phyloP scores from a whole-genome alignment of 2,797 vertebrate genomes.

The Chelonia mydas region DNA sequence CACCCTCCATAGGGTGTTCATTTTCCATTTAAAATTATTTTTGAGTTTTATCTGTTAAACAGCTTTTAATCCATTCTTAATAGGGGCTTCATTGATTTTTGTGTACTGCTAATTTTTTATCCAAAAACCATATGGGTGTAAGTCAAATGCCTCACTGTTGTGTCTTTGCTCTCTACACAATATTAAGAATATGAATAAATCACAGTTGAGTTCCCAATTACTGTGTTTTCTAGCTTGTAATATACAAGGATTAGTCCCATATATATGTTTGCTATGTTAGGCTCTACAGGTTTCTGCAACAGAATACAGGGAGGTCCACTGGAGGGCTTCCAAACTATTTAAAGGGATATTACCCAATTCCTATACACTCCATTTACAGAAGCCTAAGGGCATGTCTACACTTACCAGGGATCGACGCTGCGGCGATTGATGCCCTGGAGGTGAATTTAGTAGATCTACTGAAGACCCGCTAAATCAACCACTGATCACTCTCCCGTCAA shows the following conservation, averaged over 20 bases:
- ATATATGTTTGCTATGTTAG: background rate
- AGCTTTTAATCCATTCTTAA: background rate
- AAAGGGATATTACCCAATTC: background rate
- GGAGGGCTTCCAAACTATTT: background rate
- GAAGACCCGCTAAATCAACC: too few species aligned
- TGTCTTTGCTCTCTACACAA: background rate
- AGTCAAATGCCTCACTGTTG: background rate
- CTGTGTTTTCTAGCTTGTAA: background rate
- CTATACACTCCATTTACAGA: background rate
- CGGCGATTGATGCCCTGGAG: too few species aligned
- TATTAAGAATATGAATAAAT: background rate
- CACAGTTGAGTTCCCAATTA: background rate
- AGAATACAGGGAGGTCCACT: background rate
- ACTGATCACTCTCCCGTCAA: too few species aligned
- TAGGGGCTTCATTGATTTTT: background rate
- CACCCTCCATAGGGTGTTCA: background rate
- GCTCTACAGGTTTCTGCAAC: background rate
- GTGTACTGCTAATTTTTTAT: background rate
- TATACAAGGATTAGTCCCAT: rapidly evolving
- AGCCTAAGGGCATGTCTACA: background rate
- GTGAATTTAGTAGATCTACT: too few species aligned
- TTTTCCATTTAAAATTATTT: background rate
- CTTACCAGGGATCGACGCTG: too few species aligned
- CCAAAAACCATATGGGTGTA: background rate
- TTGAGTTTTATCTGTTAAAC: background rate